Conservation (phyloP, 2,888 invertebrate genomes). For the Pristionchus maxplancki region DNA sequence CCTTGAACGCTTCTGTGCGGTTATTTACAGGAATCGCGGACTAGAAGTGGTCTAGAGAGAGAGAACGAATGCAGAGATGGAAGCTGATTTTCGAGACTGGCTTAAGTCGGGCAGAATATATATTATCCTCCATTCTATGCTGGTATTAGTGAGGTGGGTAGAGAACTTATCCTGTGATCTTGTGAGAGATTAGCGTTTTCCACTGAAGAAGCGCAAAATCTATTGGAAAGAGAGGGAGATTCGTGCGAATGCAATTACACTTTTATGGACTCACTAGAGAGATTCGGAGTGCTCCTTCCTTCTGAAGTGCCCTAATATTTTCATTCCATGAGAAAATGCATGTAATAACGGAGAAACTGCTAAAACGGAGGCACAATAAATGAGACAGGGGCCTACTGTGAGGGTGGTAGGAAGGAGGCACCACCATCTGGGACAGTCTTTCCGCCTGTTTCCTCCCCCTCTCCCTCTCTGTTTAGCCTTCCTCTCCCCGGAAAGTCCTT, state of each 20-base stretch:
- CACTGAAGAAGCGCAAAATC: neutral
- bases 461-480: slow-evolving; percentile 22
- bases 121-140: neutral
- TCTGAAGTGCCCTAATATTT: neutral
- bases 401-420: neutral
- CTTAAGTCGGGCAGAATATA: neutral
- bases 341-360: neutral
- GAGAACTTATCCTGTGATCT: neutral
- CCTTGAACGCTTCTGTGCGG: neutral
- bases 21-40: slow-evolving; percentile 29
- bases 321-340: neutral
- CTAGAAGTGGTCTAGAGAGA: neutral
- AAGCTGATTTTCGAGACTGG: neutral
- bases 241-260: slow-evolving; percentile 5
- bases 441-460: neutral
- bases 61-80: neutral
- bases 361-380: neutral
- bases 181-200: neutral
- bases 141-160: neutral
- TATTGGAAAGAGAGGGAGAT: neutral
- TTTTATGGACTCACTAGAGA: slow-evolving; percentile 1
- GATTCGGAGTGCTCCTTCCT: neutral
- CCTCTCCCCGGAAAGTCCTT: slow-evolving; percentile 1
- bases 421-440: slow-evolving; percentile 38
- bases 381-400: neutral